Base-by-base conservation (phyloP, 2,113 vertebrate genomes). In the Neodon shergylaensis region DNA sequence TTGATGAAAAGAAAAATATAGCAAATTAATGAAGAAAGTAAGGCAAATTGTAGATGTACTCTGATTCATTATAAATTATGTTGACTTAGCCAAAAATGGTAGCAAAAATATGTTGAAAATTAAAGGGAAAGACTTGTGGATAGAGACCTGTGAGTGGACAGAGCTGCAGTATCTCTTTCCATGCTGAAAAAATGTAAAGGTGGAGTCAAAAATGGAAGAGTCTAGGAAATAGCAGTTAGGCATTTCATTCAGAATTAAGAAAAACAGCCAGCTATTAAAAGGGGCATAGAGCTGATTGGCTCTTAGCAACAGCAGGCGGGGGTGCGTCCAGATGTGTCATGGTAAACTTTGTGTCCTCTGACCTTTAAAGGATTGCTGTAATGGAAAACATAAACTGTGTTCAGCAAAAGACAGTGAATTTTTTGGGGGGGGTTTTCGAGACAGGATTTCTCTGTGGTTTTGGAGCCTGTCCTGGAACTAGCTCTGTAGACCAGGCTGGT, bases 11-110 rank as follows among this genome's bases (percentile, higher is more conserved):
- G 61, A 21, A 81, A 77, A 81, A 88, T 47, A 79, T 6, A 52
- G 47, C 33, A 92, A 74, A 84, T 70, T 73, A 33, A 92, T 44
- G 52, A 70, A 65, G 74, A n/a, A 36, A 39, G n/a, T 54, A 89
- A 89, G 26, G 72, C 4, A 49, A 61, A 68, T 91, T 3, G 33
- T 91, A 83, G n/a, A 78, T 42, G 39, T 58, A n/a, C 33, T 82
- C 11, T 90, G n/a, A 78, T 90, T 94, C 42, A 47, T 83, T 94
- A 33, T 83, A 31, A 94, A 52, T 39, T 61, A 2, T 85, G 85
- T 26, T 66, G 42, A 49, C 74, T 96, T 92, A 89, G 52, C 6
- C 22, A 84, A 93, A 95, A 93, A 54, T 85, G 70, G 24, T 81
- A 88, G 42, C 44, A 92, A 63, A 94, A 81, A 28, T 83, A 36